Conservation (phyloP, 2,113 vertebrate genomes). For the Bos javanicus region DNA sequence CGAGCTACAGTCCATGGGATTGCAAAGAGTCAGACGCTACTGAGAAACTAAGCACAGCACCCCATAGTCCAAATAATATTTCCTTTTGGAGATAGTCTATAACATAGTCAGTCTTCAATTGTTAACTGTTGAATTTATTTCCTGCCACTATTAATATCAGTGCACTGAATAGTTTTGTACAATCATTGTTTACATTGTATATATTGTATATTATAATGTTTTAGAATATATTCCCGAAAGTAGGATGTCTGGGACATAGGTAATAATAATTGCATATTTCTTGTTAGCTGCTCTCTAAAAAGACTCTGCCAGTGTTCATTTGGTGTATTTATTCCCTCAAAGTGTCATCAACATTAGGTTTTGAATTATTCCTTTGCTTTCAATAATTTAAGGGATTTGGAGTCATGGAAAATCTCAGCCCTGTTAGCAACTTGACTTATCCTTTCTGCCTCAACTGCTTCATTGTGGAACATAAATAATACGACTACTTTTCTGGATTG, state of each 20-base stretch:
- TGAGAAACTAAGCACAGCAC: background rate
- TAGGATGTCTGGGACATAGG: background rate
- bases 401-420: background rate
- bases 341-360: background rate
- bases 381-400: background rate
- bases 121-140: background rate
- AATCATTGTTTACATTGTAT: background rate
- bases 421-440: background rate
- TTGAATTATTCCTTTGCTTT: slow-evolving; percentile 12
- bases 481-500: background rate
- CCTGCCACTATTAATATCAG: background rate
- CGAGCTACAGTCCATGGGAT: background rate
- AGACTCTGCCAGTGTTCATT: background rate
- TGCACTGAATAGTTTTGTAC: background rate
- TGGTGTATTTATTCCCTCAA: background rate
- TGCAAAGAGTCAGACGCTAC: background rate
- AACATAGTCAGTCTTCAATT: background rate
- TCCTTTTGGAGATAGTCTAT: background rate
- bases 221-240: background rate
- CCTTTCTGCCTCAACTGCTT: background rate
- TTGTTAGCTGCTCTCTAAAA: background rate
- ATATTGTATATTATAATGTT: background rate
- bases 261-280: background rate
- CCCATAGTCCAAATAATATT: background rate
- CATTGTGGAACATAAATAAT: background rate